Percentiles rank a stretch among this genome's conserved stretches.
Conservation (phyloP, 2,113 vertebrate genomes). For the Bos indicus region DNA sequence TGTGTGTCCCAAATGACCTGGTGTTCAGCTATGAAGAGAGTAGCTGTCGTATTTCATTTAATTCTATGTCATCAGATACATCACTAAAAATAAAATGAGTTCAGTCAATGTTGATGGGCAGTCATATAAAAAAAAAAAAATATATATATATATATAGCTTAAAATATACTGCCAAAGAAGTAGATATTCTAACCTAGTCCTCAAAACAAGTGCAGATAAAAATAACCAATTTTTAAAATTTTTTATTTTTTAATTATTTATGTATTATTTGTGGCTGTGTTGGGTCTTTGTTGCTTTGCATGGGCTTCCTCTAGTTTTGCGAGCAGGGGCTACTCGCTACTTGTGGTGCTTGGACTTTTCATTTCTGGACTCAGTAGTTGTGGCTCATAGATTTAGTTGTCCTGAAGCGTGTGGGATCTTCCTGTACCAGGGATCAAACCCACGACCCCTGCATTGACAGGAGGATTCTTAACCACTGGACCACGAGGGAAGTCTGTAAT, state of each 20-base stretch:
- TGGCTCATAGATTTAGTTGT: neutral
- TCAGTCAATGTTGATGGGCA: neutral
- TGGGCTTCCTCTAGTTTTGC: neutral
- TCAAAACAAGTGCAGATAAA: neutral
- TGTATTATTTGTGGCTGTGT: neutral
- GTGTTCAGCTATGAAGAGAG: neutral
- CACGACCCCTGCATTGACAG: neutral
- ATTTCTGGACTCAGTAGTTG: neutral
- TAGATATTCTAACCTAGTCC: neutral
- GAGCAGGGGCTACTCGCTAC: neutral
- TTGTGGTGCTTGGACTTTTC: neutral
- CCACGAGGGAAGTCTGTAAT: fast-evolving
- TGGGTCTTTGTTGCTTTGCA: neutral
- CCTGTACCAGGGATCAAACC: neutral
- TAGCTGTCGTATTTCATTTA: neutral
- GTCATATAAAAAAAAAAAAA: neutral
- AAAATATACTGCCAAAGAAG: neutral
- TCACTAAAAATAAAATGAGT: neutral
- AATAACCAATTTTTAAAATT: neutral
- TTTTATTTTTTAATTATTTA: neutral
- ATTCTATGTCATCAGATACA: neutral
- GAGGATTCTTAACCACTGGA: neutral
- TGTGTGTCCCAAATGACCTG: neutral
- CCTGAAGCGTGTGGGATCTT: neutral
- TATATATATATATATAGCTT: neutral